Conservation (phyloP, 2,797 vertebrate genomes). For the Podarcis siculus region DNA sequence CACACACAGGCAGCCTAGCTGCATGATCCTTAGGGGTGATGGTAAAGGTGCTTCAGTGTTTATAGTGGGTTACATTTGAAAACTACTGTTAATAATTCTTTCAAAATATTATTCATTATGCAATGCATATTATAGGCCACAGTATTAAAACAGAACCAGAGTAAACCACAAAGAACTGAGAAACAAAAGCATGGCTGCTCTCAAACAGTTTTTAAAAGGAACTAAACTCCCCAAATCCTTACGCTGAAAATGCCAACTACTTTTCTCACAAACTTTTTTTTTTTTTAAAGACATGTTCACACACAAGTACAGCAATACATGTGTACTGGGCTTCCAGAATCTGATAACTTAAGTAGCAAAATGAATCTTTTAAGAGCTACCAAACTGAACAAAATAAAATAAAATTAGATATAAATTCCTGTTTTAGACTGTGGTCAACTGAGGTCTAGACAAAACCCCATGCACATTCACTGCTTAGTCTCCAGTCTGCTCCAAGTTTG, state of each 20-base stretch:
- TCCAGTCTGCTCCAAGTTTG: slow-evolving; percentile 86
- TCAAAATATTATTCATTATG: slow-evolving; percentile 15
- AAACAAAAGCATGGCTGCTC: slow-evolving; percentile 16
- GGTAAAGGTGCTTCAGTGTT: background rate
- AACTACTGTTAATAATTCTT: slow-evolving; percentile 3
- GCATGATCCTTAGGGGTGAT: too few species aligned
- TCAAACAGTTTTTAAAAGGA: slow-evolving; percentile 34
- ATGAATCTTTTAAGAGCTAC: slow-evolving; percentile 74
- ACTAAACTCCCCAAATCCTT: slow-evolving; percentile 36
- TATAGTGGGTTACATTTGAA: background rate
- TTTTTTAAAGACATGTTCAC: background rate
- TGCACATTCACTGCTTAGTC: slow-evolving; percentile 84
- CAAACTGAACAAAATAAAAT: slow-evolving; percentile 76
- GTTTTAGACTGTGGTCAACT: slow-evolving; percentile 88
- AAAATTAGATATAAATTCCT: slow-evolving; percentile 85
- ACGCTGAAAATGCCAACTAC: slow-evolving; percentile 16
- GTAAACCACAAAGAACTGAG: slow-evolving; percentile 20
- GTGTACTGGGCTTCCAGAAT: slow-evolving; percentile 33
- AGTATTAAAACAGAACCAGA: slow-evolving; percentile 42
- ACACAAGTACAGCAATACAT: slow-evolving; percentile 15
- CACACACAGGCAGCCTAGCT: background rate
- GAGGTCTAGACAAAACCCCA: slow-evolving; percentile 88
- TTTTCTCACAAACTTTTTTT: background rate
- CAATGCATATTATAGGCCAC: slow-evolving; percentile 24
- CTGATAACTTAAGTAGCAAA: slow-evolving; percentile 69